Evolutionary conservation across 2,888 invertebrate species (phyloP).

Genomic region (Salticus scenicus): DNA sequence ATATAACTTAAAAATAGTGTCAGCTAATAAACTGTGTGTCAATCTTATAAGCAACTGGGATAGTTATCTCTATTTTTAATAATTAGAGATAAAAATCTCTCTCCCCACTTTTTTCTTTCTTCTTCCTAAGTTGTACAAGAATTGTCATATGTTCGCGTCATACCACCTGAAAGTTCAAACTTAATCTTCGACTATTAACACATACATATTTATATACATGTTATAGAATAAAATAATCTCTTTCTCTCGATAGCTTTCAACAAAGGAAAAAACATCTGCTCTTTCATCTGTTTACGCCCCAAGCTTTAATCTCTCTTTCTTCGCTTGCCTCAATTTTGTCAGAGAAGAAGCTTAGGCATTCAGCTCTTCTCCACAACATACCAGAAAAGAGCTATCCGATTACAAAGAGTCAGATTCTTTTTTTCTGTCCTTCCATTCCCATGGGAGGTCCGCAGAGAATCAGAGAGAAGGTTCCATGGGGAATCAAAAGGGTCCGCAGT

Average conservation of each 20-base stretch:
- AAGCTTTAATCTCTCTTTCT: conserved; percentile 11
- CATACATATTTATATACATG: background rate
- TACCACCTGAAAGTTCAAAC: no score
- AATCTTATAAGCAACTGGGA: no score
- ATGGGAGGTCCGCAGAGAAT: background rate
- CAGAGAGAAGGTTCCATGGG: background rate
- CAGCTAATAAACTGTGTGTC: no score
- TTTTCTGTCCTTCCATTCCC: background rate
- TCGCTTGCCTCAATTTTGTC: background rate
- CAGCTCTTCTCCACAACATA: background rate
- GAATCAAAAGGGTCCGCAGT: background rate
- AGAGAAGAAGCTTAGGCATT: background rate
- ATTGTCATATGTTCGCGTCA: no score
- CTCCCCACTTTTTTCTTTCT: no score
- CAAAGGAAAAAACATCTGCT: conserved; percentile 17
- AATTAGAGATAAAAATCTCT: no score
- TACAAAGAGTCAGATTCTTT: conserved; percentile 45
- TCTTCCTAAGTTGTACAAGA: no score
- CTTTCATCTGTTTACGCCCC: conserved; percentile 23
- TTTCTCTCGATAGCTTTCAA: conserved; percentile 7
- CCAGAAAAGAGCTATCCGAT: conserved; percentile 47
- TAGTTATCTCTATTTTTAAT: no score
- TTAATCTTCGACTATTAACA: background rate
- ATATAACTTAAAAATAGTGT: no score
- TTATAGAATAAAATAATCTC: background rate